phyloP scores from a whole-genome alignment of 2,797 vertebrate genomes.

The Spinibarbus caldwelli region DNA sequence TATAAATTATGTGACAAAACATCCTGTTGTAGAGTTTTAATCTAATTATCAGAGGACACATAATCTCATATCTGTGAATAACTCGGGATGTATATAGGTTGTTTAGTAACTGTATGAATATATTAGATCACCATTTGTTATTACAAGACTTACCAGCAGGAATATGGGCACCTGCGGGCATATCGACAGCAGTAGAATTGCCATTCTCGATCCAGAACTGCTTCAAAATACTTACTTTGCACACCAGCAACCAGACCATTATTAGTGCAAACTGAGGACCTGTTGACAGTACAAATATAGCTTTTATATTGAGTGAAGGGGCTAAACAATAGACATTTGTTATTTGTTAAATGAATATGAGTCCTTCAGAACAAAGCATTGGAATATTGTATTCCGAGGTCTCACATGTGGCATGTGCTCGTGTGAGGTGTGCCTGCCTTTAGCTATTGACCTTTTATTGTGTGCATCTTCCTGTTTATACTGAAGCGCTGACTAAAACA shows the following conservation, averaged over 20 bases:
- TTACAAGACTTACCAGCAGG: slow-evolving; percentile 86
- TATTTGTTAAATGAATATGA: not conserved
- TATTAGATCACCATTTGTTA: not conserved
- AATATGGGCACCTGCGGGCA: slow-evolving; percentile 89
- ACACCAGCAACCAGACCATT: slow-evolving; percentile 96
- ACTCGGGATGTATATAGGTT: not conserved
- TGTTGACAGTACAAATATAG: slow-evolving; percentile 66
- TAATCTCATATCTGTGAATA: not conserved
- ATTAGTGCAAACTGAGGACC: slow-evolving; percentile 92
- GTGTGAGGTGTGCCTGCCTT: not conserved
- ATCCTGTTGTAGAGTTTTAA: slow-evolving; percentile 8
- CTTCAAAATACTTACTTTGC: slow-evolving; percentile 94
- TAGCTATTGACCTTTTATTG: slow-evolving; percentile 26
- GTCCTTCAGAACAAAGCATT: not conserved
- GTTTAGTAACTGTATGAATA: not conserved
- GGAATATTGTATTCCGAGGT: not conserved
- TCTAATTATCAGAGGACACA: slow-evolving; percentile 1
- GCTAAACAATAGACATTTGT: not conserved
- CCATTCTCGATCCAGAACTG: slow-evolving; percentile 95
- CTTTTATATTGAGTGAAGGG: not conserved
- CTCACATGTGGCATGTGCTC: not conserved
- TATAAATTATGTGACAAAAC: not conserved
- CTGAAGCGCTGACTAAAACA: not conserved
- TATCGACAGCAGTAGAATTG: slow-evolving; percentile 98
- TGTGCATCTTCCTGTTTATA: slow-evolving; percentile 39